phyloP scores from a whole-genome alignment of 1,140 invertebrate genomes.

The Lineus longissimus region DNA sequence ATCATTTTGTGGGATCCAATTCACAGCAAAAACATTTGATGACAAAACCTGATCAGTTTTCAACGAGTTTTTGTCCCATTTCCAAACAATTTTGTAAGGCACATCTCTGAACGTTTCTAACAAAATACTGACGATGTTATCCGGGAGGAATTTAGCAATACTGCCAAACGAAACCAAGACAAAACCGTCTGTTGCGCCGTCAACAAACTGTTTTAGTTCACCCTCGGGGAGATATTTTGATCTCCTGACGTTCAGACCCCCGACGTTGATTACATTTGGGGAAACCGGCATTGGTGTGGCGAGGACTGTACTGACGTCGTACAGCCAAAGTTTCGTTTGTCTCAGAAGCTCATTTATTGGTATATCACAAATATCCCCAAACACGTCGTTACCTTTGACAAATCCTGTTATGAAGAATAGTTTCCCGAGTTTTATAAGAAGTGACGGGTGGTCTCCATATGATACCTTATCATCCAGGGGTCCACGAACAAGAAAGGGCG shows the following conservation, averaged over 20 bases:
- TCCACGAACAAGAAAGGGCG: background rate
- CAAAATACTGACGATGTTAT: background rate
- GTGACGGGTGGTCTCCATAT: background rate
- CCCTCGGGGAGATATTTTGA: constrained; percentile 4
- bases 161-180: background rate
- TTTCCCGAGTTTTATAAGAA: background rate
- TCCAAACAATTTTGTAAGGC: background rate
- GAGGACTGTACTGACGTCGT: background rate
- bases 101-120: background rate
- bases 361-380: background rate
- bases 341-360: background rate
- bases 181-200: background rate
- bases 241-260: background rate
- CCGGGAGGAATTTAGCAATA: background rate
- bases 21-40: constrained; percentile 18
- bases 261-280: constrained; percentile 8
- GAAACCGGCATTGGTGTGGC: background rate
- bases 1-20: constrained; percentile 66
- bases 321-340: background rate
- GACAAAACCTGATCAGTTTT: background rate
- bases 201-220: background rate
- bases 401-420: background rate
- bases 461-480: background rate
- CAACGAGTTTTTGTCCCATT: background rate
- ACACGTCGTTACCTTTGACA: background rate